Evolutionary conservation across 2,113 vertebrate genomes (phyloP), one percentile per base, ranked within the genome.

Genomic region (Zapus hudsonius): DNA sequence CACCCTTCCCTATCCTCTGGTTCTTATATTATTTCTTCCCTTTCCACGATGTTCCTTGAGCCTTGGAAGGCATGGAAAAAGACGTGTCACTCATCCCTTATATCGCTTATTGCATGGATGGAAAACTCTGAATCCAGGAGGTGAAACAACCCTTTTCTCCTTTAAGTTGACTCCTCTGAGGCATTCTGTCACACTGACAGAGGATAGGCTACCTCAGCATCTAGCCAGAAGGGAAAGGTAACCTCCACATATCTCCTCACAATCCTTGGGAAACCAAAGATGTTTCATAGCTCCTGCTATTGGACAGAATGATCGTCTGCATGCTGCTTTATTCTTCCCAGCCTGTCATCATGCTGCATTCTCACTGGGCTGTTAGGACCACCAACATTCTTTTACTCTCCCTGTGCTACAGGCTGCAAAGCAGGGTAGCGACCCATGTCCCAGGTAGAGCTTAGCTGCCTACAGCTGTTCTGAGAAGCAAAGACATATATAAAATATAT

Each of bases 301-400:
- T 33, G 79, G 67, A 47, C n/a, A 47, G 72, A 55, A 5, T 13
- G 4, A 42, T 42, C 16, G 23, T 23, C 8, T 3, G 20, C 31
- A 59, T 15, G 27, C 5, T 0, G 10, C 17, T 2, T 12, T 20
- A 8, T 42, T 6, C 12, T 33, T 1, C 20, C 38, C n/a, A 33
- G 42, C 1, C 76, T 67, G 7, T 16, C 74, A n/a, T 63, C 67
- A 87, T 19, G 67, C 27, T 6, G 20, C 40, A 38, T 7, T 47
- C 31, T 67, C 70, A 17, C 6, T 2, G 8, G 19, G 13, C 38
- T 44, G 1, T 0, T 4, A 17, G 2, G 17, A 84, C 57, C 70
- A 61, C 31, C 38, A 40, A 57, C 0, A 11, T 13, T n/a, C 20
- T 38, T 33, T 61, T 22, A 57, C 5, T 44, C 31, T 15, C 11